Evolutionary conservation across 2,113 vertebrate species (phyloP).

Genomic region (Lophura nycthemera): DNA sequence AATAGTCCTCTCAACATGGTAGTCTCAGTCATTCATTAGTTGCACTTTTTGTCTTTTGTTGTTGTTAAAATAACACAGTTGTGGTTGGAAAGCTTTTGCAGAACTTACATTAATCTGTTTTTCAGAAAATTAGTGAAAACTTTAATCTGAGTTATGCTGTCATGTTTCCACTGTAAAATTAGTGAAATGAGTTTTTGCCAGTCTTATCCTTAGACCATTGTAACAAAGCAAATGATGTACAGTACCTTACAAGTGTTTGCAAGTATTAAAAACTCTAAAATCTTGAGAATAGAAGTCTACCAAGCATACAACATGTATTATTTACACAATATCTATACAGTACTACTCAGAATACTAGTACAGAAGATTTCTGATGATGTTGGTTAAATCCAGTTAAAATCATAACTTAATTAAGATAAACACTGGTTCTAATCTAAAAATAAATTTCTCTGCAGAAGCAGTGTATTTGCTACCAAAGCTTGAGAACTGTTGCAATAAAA

Average conservation of each 20-base stretch:
- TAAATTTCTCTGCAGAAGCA: not conserved
- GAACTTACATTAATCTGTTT: not conserved
- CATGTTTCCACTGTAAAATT: not conserved
- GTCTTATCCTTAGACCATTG: not conserved
- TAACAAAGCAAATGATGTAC: not conserved
- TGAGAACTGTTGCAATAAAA: not conserved
- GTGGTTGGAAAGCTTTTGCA: not conserved
- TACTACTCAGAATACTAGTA: not conserved
- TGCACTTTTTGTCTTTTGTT: not conserved
- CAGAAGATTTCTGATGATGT: not conserved
- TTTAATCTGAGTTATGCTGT: constrained; percentile 2
- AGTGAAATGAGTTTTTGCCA: constrained; percentile 7
- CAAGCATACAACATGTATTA: not conserved
- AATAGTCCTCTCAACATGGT: not conserved
- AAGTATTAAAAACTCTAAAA: not conserved
- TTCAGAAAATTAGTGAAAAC: not conserved
- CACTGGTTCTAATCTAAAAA: not conserved
- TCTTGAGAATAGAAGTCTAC: not conserved
- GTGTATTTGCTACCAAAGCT: not conserved
- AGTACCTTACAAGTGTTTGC: not conserved
- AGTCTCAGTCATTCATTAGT: not conserved
- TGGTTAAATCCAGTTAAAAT: not conserved
- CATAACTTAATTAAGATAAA: not conserved
- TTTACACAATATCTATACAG: not conserved
- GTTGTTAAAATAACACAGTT: not conserved